Evolutionary conservation across 2,113 vertebrate genomes (phyloP), one percentile per base, ranked within the genome.

Genomic region (Rhynchopsitta pachyrhyncha): DNA sequence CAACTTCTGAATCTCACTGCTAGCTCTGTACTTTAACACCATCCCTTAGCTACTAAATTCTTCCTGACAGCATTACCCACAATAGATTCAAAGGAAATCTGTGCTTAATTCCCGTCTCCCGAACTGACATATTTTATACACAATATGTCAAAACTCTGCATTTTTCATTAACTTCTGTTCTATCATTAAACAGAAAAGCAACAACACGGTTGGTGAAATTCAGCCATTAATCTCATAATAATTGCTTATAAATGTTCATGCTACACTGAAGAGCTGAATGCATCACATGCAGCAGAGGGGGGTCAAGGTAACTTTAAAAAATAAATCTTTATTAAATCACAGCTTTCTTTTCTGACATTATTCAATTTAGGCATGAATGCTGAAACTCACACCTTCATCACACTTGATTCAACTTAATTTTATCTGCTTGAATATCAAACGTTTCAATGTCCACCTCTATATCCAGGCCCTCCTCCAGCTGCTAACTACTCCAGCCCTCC

Each of bases 141-240:
- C 80, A 92, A 49, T 73, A 96, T 87, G 87, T 96, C 92, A 95
- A 95, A 94, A 92, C 81, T 88, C 94, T 77, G 73, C 66, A 96
- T 97, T 95, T 94, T 97, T 93, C 68, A 87, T 88, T 97, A 86
- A 97, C 90, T 96, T 96, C 85, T 94, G 94, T 70, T 97, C 68
- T 90, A 95, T 92, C 87, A 95, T 96, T 96, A 91, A 95, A 93
- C 57, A 93, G 81, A 96, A 95, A 92, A 95, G 74, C 39, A 95
- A 95, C 79, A 80, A 90, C 91, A 87, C 8, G 92, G 63, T 91
- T 96, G 81, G 88, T 86, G n/a, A 97, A 95, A 95, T 95, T 92
- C 95, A 96, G 67, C 63, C 94, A 95, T 92, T 96, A 95, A 94
- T 95, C 94, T 96, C 96, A 92, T 95, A 95, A 88, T 97, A 97